These are phyloP conservation scores for Oreochromis tanganicae DNA, from an alignment of 2,113 vertebrate species.

Conservation along the genomic window DNA sequence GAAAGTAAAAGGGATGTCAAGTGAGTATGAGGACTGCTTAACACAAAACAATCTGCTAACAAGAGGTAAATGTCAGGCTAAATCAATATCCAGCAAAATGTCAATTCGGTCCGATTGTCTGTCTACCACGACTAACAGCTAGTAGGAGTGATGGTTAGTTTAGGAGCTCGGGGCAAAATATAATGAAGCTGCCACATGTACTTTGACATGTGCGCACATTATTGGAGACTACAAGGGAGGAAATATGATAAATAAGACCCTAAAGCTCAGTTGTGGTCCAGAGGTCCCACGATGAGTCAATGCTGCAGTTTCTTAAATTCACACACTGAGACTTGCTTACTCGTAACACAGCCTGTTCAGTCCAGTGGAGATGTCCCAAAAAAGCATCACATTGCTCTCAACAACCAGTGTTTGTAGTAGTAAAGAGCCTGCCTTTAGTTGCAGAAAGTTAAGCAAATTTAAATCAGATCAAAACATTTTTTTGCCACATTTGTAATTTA, in stretches of 20 bases:
- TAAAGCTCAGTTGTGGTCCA: neutral
- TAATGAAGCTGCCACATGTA: neutral
- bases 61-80: neutral
- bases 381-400: neutral
- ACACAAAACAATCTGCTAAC: neutral
- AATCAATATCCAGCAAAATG: neutral
- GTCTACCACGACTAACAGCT: neutral
- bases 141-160: neutral
- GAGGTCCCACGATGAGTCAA: neutral
- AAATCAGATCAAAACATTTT: neutral
- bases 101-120: neutral
- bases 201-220: neutral
- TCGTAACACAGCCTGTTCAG: neutral
- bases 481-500: neutral
- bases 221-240: neutral
- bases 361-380: neutral
- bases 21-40: neutral
- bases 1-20: neutral
- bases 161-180: neutral
- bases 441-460: neutral
- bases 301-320: neutral
- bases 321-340: neutral
- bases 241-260: neutral
- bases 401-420: neutral
- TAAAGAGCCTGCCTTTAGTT: neutral